phyloP scores from a whole-genome alignment of 1,140 invertebrate genomes.

The Drosophila tsacasi region DNA sequence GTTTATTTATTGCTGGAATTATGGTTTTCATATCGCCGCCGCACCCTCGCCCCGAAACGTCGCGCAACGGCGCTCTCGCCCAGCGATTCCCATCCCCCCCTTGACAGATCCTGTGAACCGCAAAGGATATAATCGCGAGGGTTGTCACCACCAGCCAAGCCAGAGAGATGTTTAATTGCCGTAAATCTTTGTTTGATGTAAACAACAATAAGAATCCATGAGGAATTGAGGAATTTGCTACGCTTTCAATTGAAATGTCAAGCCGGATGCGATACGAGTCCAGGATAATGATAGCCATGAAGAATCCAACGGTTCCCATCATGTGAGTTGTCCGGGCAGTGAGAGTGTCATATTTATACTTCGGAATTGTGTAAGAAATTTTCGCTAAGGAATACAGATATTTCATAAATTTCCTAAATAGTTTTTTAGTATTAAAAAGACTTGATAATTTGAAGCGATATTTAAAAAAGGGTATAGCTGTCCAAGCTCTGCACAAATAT shows the following conservation, averaged over 20 bases:
- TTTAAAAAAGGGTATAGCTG: too few species aligned
- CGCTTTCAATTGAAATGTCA: conserved; percentile 79
- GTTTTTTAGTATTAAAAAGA: neutral
- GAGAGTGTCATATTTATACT: conserved; percentile 48
- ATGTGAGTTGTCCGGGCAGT: conserved; percentile 10
- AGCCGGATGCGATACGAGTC: conserved; percentile 51
- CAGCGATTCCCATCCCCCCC: conserved; percentile 4
- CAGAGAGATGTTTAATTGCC: conserved; percentile 81
- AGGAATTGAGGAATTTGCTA: conserved; percentile 57
- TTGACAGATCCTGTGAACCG: conserved; percentile 71
- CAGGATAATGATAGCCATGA: conserved; percentile 58
- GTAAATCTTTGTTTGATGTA: conserved; percentile 85
- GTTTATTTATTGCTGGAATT: conserved; percentile 80
- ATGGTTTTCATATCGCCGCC: conserved; percentile 52
- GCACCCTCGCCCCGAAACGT: conserved; percentile 28
- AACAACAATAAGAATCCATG: conserved; percentile 69
- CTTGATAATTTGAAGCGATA: too few species aligned
- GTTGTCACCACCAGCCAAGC: conserved; percentile 67
- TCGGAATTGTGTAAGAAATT: neutral
- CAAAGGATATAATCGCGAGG: conserved; percentile 79
- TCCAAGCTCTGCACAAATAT: too few species aligned
- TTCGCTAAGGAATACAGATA: neutral
- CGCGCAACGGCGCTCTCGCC: conserved; percentile 68
- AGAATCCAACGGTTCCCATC: conserved; percentile 16
- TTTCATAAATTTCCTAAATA: neutral